Evolutionary conservation across 2,113 vertebrate genomes (phyloP), one percentile per base, ranked within the genome.

Genomic region (Eretmochelys imbricata): DNA sequence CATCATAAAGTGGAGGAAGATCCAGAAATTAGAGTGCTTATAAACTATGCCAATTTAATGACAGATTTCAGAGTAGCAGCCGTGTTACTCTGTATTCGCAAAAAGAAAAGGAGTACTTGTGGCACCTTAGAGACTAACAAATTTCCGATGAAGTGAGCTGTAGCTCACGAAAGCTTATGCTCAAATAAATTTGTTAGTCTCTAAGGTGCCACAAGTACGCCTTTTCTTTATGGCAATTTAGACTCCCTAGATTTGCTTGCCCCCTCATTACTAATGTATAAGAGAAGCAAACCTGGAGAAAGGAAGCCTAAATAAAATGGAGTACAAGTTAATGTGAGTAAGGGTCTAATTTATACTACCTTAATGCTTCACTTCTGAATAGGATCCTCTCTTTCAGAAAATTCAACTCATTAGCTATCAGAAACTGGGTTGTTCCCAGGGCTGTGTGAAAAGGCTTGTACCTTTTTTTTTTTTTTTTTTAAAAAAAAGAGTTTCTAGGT

Each of bases 381-480:
- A 91, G 5, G 55, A 29, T 79, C 95, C 85, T 95, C 94, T 94
- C 87, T 96, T 95, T 94, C 92, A 97, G 79, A 82, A 94, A 95
- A 89, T 62, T 46, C 78, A 93, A 80, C 49, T 24, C 62, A 88
- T 92, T 91, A 96, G 78, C 87, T 93, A 91, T 92, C 91, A 96
- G 94, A 96, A 96, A 92, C n/a, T 31, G 54, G 13, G 2, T 55
- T 96, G 94, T 95, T 92, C 92, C 95, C 93, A 81, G 89, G 93
- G 53, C 83, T 27, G 6, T 92, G 92, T 96, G 93, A 94, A 84
- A 5, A 94, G 72, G 89, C 95, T 98, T 91, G 92, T 0, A 1
- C 10, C 24, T 93, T 84, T 42, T 38, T 38, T 38, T 38, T 38
- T 38, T 38, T 38, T 38, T 38, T 38, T 38, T 5, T 5, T 5